A percentile compares a stretch with the other conserved stretches of the same genome.
Evolutionary conservation across 2,888 invertebrate species (phyloP).

Genomic region (Carcina quercana): DNA sequence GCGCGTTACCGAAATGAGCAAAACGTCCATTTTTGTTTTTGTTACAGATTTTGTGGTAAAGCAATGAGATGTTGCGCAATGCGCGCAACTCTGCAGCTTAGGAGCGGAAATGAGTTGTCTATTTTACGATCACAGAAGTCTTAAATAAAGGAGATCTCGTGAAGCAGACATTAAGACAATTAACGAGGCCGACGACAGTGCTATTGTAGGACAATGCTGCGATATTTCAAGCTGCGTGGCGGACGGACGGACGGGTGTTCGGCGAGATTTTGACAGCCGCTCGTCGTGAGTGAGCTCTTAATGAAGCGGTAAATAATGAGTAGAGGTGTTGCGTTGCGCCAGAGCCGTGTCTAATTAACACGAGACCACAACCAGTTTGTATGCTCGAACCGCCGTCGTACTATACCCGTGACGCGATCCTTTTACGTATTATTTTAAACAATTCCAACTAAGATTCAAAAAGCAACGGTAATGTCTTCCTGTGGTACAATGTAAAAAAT

Average conservation of each 20-base stretch:
- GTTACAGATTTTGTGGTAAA: slow-evolving; percentile 43
- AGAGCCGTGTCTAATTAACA: slow-evolving; percentile 66
- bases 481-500: slow-evolving; percentile 31
- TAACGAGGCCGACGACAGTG: slow-evolving; percentile 62
- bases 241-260: slow-evolving; percentile 44
- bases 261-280: slow-evolving; percentile 65
- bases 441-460: slow-evolving; percentile 23
- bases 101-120: slow-evolving; percentile 42
- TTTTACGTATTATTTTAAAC: slow-evolving; percentile 35
- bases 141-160: slow-evolving; percentile 38
- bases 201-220: slow-evolving; percentile 65
- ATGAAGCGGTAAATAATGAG: slow-evolving; percentile 73
- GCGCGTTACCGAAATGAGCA: slow-evolving; percentile 53
- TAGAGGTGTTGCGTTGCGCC: slow-evolving; percentile 56
- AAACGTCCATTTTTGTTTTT: slow-evolving; percentile 49
- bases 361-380: slow-evolving; percentile 44
- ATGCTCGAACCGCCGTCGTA: slow-evolving; percentile 26
- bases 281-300: slow-evolving; percentile 66
- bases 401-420: slow-evolving; percentile 28
- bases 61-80: slow-evolving; percentile 44
- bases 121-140: slow-evolving; percentile 44
- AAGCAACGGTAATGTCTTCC: slow-evolving; percentile 33
- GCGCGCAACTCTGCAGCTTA: slow-evolving; percentile 32
- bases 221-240: slow-evolving; percentile 54
- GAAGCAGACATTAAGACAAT: slow-evolving; percentile 48